Percentiles rank a stretch among this genome's conserved stretches.
Evolutionary conservation across 2,888 invertebrate species (phyloP).

Genomic region (Dolichomitus sp.): DNA sequence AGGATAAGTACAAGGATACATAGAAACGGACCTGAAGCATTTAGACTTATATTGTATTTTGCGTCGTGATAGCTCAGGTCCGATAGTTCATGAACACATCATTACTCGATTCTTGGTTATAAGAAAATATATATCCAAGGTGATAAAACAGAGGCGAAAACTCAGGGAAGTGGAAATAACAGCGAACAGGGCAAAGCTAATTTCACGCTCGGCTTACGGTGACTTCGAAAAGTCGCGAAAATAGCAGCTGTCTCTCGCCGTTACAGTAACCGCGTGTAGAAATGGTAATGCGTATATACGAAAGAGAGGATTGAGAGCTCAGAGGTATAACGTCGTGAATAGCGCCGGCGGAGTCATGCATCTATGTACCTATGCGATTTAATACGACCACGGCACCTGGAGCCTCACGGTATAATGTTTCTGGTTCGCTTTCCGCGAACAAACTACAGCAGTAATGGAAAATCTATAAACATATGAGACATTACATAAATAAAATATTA

Average conservation of each 20-base stretch:
- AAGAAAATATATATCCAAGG: conserved; percentile 1
- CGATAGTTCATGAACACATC: conserved; percentile 31
- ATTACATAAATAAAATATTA: neutral
- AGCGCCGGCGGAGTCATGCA: neutral
- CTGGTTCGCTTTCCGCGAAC: neutral
- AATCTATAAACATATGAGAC: neutral
- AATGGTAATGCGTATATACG: conserved; percentile 8
- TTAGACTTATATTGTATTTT: neutral
- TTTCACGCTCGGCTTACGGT: conserved; percentile 60
- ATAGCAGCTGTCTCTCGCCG: conserved; percentile 43
- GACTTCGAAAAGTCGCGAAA: conserved; percentile 39
- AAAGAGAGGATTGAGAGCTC: neutral
- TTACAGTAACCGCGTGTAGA: neutral
- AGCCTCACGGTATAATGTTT: neutral
- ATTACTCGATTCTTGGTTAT: conserved; percentile 46
- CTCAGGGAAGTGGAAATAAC: conserved; percentile 43
- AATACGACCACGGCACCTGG: neutral
- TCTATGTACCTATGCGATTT: conserved; percentile 15
- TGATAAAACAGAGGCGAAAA: conserved; percentile 8
- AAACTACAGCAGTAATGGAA: neutral
- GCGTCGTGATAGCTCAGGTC: conserved; percentile 10
- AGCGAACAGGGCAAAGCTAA: conserved; percentile 49
- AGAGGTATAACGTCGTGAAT: neutral
- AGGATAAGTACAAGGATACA: neutral
- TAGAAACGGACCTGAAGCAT: neutral